Base-by-base conservation (phyloP, 1,140 invertebrate genomes). In the Diachasma alloeum region DNA sequence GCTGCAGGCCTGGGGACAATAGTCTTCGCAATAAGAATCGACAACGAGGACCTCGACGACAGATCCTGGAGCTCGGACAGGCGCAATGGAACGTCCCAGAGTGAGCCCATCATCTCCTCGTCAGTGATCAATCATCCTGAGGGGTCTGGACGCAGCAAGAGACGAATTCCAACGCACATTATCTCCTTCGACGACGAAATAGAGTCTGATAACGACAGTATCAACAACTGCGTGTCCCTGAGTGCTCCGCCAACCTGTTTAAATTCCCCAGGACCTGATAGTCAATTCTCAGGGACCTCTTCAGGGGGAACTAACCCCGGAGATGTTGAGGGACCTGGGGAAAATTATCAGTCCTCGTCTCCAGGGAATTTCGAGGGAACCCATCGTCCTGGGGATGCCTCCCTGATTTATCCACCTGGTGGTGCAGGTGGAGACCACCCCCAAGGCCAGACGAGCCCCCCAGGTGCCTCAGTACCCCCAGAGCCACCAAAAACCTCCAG, bases 11-110 rank as follows among this genome's bases (percentile, higher is more conserved):
- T 97, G 83, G 93, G 93, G 77, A 94, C 95, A 46, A 94, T 98
- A 85, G 91, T 97, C 79, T 98, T 98, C 91, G 97, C 97, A 26
- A 94, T 98, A 83, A 95, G 93, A 82, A 95, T 97, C 80, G 96
- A 98, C 87, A 96, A 95, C 89, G 88, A 92, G 72, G 94, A 95
- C 85, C 90, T 97, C 48, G 96, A 97, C 90, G 90, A 92, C 83
- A 86, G 88, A 87, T 83, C 86, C 36, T 83, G 87, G 81, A 79
- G 88, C 87, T 77, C 80, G 82, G 76, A 86, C 81, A 79, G 56
- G 82, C 84, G 77, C 31, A 85, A 81, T 17, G 31, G n/a, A 9
- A 77, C 81, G 69, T 85, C 83, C 17, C 89, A 91, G 84, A 86
- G 88, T 13, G 92, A 92, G 78, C 91, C 90, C 79, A 89, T 93